Base-by-base conservation (phyloP, 2,113 vertebrate genomes). In the Cryptotis parvus region DNA sequence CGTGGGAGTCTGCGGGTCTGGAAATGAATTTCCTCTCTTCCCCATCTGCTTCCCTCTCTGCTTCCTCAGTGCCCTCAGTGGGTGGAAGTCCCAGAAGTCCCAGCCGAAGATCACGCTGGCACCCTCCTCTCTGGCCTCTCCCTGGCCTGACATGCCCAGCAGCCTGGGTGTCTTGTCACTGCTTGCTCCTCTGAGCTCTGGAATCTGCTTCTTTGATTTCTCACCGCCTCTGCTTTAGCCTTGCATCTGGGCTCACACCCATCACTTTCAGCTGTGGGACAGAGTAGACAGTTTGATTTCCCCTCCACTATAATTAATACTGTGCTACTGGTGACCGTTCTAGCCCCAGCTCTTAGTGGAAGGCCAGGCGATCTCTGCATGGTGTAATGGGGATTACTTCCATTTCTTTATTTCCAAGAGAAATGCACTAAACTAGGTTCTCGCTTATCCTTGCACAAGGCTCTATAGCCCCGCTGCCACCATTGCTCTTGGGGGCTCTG, bases 311-410 rank as follows among this genome's bases (percentile, higher is more conserved):
- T 18, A 2, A 22, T 27, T 3, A 2, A 45, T 5, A 4, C 1
- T n/a, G 18, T 2, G 18, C 1, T 9, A 2, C 15, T 6, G 14
- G 12, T 18, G 3, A 26, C 12, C 2, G 27, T 22, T 4, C 2
- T 3, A 4, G 6, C 49, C 39, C n/a, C 4, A 27, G 0, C 33
- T 1, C 43, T 55, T 7, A 0, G 63, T 7, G 1, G 37, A 74
- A 73, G 68, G 22, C 39, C 31, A 3, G 76, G 33, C 27, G 31
- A 6, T 27, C 37, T 76, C 22, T 4, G 1, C 18, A 22, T 55
- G 63, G 35, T 22, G 33, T 31, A 61, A 0, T 41, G 29, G n/a
- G 9, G 24, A 11, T 16, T 39, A 1, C 52, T 29, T 1, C 49
- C 75, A 49, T 70, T 66, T 20, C 29, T 58, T 27, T 43, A 58